A percentile compares a stretch with the other conserved stretches of the same genome.
phyloP scores from a whole-genome alignment of 2,113 vertebrate species.

The Limanda limanda region DNA sequence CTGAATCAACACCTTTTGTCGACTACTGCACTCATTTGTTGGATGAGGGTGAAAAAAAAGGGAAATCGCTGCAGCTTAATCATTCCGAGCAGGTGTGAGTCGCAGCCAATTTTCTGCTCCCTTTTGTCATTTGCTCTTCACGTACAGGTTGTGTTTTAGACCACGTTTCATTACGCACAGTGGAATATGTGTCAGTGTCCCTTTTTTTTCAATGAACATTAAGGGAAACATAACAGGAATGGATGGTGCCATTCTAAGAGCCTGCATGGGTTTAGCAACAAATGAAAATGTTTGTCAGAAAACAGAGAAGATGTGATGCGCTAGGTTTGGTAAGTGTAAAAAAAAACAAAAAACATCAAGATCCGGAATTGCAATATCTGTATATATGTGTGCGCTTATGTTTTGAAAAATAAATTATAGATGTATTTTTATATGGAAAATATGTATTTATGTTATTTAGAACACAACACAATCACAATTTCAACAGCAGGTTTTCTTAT shows the following conservation, averaged over 20 bases:
- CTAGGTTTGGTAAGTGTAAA: not conserved
- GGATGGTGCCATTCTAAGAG: not conserved
- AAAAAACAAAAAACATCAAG: not conserved
- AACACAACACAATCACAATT: slow-evolving; percentile 43
- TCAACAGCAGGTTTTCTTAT: slow-evolving; percentile 50
- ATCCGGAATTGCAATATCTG: slow-evolving; percentile 15
- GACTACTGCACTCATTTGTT: slow-evolving; percentile 76
- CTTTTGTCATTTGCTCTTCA: slow-evolving; percentile 62
- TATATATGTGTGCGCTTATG: not conserved
- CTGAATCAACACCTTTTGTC: slow-evolving; percentile 81
- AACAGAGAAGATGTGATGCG: not conserved
- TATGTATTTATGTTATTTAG: not conserved
- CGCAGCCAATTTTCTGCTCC: slow-evolving; percentile 62
- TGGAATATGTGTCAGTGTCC: slow-evolving; percentile 10
- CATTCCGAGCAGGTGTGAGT: slow-evolving; percentile 75
- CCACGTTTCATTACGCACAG: slow-evolving; percentile 29
- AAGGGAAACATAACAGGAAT: slow-evolving; percentile 5
- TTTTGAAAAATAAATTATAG: slow-evolving; percentile 54
- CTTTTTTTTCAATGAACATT: slow-evolving; percentile 14
- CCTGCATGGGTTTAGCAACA: slow-evolving; percentile 12
- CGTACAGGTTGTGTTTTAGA: slow-evolving; percentile 41
- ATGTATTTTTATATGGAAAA: slow-evolving; percentile 4
- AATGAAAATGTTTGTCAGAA: slow-evolving; percentile 14
- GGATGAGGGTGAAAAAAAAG: slow-evolving; percentile 58
- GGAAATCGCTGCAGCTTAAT: slow-evolving; percentile 69